phyloP scores from a whole-genome alignment of 35 echinoderm and acorn worm genomes.

The Hemicentrotus pulcherrimus region DNA sequence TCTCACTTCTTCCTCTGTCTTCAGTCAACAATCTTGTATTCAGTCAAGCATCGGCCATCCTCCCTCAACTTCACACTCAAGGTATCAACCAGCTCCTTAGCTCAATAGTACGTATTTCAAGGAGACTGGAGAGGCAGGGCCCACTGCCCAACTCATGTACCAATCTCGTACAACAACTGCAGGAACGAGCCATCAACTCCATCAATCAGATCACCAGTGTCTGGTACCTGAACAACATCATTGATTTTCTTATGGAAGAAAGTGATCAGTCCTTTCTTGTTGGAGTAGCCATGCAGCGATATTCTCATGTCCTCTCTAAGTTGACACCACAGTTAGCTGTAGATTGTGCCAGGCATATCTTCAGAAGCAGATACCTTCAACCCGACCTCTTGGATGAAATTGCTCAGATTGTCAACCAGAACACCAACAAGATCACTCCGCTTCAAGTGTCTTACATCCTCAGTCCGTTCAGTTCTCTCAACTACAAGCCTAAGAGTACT shows the following conservation, averaged over 20 bases:
- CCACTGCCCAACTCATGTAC: background rate
- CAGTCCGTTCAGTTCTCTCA: constrained; percentile 70
- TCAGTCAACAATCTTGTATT: constrained; percentile 51
- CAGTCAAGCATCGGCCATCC: constrained; percentile 36
- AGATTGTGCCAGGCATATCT: constrained; percentile 65
- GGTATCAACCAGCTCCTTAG: constrained; percentile 67
- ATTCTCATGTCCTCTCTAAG: constrained; percentile 50
- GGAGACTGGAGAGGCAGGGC: constrained; percentile 21
- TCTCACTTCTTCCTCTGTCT: constrained; percentile 59
- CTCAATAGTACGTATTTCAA: constrained; percentile 61
- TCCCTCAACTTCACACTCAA: constrained; percentile 70
- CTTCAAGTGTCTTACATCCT: constrained; percentile 66
- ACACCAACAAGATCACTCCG: constrained; percentile 72
- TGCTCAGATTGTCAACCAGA: constrained; percentile 61
- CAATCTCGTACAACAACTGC: background rate
- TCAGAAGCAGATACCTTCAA: constrained; percentile 68
- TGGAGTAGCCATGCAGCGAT: constrained; percentile 70
- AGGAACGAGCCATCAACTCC: constrained; percentile 29
- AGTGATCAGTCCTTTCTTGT: constrained; percentile 60
- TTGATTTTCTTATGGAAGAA: constrained; percentile 63
- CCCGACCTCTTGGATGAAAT: constrained; percentile 72
- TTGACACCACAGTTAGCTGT: constrained; percentile 73
- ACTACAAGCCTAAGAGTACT: constrained; percentile 72
- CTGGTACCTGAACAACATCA: constrained; percentile 67
- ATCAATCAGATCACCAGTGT: constrained; percentile 71